Evolutionary conservation across 2,797 vertebrate species (phyloP).

Genomic region (Acanthurus lineatus): DNA sequence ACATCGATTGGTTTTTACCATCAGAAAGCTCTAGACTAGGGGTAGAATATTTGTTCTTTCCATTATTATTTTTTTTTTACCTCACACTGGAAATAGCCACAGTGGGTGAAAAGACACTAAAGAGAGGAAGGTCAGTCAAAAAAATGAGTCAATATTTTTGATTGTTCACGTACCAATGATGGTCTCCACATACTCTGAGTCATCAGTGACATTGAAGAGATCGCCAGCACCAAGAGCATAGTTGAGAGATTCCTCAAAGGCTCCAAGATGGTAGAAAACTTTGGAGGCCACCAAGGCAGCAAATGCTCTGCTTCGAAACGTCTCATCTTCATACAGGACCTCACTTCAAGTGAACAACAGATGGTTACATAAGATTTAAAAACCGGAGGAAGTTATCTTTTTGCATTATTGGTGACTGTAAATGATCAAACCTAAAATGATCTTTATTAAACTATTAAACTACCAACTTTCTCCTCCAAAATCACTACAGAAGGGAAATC

Average conservation of each 20-base stretch:
- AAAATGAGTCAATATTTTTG: background rate
- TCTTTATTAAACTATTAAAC: background rate
- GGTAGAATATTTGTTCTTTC: background rate
- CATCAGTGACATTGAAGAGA: slow-evolving; percentile 98
- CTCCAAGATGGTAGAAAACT: slow-evolving; percentile 98
- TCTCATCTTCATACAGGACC: slow-evolving; percentile 98
- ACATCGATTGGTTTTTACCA: background rate
- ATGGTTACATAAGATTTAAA: background rate
- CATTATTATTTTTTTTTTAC: background rate
- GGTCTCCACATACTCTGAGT: slow-evolving; percentile 98
- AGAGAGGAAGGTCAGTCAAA: background rate
- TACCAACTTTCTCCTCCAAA: too few relatives aligned
- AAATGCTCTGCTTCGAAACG: slow-evolving; percentile 95
- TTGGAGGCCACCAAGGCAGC: slow-evolving; percentile 99
- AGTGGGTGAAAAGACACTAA: background rate
- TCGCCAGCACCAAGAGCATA: slow-evolving; percentile 98
- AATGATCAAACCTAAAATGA: background rate
- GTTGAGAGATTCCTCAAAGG: slow-evolving; percentile 98
- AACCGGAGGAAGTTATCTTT: background rate
- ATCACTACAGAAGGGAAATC: too few relatives aligned
- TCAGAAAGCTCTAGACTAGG: background rate
- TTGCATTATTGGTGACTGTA: background rate
- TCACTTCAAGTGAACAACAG: slow-evolving; percentile 84
- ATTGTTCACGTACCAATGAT: slow-evolving; percentile 91
- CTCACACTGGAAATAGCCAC: background rate